These are phyloP conservation scores for Griposia aprilina DNA, from an alignment of 2,888 invertebrate species.

Conservation along the genomic window DNA sequence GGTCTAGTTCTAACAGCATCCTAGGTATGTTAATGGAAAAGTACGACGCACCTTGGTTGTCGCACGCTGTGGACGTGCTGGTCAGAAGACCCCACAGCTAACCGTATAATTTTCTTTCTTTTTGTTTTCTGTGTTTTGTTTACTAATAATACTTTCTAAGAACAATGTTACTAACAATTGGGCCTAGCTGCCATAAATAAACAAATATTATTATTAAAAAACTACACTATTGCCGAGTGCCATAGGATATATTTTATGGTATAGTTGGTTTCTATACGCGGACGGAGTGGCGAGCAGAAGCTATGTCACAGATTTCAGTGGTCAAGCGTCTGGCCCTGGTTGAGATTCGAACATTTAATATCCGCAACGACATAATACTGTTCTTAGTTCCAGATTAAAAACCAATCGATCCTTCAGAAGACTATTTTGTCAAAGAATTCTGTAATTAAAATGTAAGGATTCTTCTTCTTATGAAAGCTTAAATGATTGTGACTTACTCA, in stretches of 20 bases:
- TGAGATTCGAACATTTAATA: conserved; percentile 13
- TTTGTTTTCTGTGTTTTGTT: too few species aligned
- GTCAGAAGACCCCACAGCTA: too few species aligned
- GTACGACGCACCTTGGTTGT: too few species aligned
- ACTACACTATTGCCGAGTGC: not conserved
- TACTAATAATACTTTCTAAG: too few species aligned
- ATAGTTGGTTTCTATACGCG: not conserved
- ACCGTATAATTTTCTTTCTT: too few species aligned
- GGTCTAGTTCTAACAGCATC: too few species aligned
- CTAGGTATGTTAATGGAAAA: too few species aligned
- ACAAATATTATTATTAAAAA: too few species aligned
- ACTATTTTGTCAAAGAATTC: conserved; percentile 15
- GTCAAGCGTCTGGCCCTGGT: not conserved
- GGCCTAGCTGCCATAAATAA: too few species aligned
- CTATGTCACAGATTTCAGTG: not conserved
- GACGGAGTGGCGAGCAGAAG: not conserved
- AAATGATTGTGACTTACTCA: conserved; percentile 2
- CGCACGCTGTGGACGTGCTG: too few species aligned
- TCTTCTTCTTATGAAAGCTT: conserved; percentile 13
- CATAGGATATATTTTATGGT: not conserved
- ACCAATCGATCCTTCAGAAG: not conserved
- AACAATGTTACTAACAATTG: too few species aligned
- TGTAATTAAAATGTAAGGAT: conserved; percentile 17
- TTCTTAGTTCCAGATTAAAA: conserved; percentile 10
- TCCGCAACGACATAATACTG: conserved; percentile 16